Conservation (phyloP, 1,140 invertebrate genomes). For the Propsilocerus akamusi region DNA sequence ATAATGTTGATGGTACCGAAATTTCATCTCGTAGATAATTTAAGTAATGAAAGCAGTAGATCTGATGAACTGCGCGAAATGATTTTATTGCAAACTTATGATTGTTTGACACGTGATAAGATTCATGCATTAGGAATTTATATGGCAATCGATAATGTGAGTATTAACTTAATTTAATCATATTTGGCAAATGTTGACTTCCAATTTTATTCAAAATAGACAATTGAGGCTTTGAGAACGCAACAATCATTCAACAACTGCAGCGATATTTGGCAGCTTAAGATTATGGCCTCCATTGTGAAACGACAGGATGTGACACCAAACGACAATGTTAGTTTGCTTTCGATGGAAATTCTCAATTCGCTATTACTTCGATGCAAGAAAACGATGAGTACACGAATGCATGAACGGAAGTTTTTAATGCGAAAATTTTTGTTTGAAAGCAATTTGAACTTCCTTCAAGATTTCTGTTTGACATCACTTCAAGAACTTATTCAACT, state of each 20-base stretch:
- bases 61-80: conserved; percentile 42
- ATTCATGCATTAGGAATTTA: conserved; percentile 57
- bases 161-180: conserved; percentile 11
- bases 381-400: not conserved
- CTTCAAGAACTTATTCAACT: not conserved
- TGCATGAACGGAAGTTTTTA: not conserved
- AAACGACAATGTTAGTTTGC: not conserved
- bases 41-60: too few species aligned
- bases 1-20: conserved; percentile 31
- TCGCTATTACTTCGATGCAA: not conserved
- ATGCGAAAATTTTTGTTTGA: not conserved
- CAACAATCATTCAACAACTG: conserved; percentile 6
- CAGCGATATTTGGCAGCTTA: conserved; percentile 19
- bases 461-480: not conserved
- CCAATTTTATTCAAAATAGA: conserved; percentile 9
- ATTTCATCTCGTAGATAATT: conserved; percentile 20
- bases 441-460: not conserved
- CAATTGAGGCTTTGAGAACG: conserved; percentile 14
- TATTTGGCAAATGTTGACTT: not conserved
- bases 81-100: conserved; percentile 59
- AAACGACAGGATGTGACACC: not conserved
- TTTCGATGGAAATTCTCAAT: not conserved
- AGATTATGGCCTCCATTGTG: conserved; percentile 15
- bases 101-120: conserved; percentile 74
- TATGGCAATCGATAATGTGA: conserved; percentile 46